Percentiles rank a stretch among this genome's conserved stretches.
phyloP scores from a whole-genome alignment of 2,888 invertebrate species.

The Pristionchus fissidentatus region DNA sequence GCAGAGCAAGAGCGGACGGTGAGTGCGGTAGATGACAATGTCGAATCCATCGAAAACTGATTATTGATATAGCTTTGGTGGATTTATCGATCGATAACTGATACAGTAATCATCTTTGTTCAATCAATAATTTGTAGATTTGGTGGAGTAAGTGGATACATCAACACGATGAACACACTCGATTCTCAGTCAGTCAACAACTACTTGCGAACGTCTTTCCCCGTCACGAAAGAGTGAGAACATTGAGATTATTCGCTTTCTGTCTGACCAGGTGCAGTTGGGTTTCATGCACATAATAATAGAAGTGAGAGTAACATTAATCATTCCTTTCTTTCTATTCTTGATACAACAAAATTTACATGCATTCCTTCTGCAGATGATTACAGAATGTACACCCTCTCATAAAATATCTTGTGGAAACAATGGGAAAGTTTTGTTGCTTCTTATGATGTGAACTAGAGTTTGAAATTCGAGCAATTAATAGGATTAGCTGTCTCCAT shows the following conservation, averaged over 20 bases:
- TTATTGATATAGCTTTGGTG: too few species aligned
- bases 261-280: too few species aligned
- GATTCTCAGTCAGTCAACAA: conserved; percentile 67
- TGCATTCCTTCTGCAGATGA: neutral
- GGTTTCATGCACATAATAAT: too few species aligned
- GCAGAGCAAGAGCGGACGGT: conserved; percentile 54
- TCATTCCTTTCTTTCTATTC: neutral
- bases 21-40: neutral
- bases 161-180: conserved; percentile 54
- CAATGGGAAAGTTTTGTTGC: too few species aligned
- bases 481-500: too few species aligned
- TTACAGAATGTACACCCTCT: too few species aligned
- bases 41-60: too few species aligned
- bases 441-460: too few species aligned
- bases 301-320: too few species aligned
- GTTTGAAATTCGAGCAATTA: too few species aligned
- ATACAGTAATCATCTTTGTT: too few species aligned
- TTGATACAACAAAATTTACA: neutral
- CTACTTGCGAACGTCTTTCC: conserved; percentile 61
- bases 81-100: neutral
- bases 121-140: conserved; percentile 19
- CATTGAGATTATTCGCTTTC: neutral
- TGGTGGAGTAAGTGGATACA: conserved; percentile 11
- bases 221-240: conserved; percentile 57
- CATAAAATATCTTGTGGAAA: too few species aligned